These are phyloP conservation scores for Myotis yumanensis DNA, from an alignment of 2,113 vertebrate species.

Conservation along the genomic window DNA sequence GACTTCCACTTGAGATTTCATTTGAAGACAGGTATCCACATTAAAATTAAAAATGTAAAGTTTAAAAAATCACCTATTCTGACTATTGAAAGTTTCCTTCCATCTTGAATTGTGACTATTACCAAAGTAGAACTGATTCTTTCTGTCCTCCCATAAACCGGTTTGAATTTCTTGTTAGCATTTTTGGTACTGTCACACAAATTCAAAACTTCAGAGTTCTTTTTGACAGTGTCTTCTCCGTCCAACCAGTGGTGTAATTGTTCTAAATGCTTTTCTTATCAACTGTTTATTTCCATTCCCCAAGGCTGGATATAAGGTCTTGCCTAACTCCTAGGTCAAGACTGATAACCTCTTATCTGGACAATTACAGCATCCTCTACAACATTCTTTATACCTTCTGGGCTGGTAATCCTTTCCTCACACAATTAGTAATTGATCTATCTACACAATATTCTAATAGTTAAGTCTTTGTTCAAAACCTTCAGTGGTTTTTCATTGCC, in stretches of 20 bases:
- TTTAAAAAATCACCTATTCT: not conserved
- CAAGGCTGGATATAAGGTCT: not conserved
- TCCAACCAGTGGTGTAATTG: not conserved
- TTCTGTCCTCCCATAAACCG: not conserved
- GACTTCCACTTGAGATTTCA: not conserved
- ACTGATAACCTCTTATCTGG: not conserved
- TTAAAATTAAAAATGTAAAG: not conserved
- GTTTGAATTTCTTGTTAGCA: not conserved
- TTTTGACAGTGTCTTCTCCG: not conserved
- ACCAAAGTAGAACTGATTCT: not conserved
- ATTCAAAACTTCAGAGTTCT: slow-evolving; percentile 9
- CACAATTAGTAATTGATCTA: not conserved
- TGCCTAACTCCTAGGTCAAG: not conserved
- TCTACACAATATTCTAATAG: not conserved
- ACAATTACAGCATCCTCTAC: not conserved
- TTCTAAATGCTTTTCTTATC: not conserved
- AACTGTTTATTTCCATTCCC: not conserved
- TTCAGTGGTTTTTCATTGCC: not conserved
- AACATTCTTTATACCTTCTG: not conserved
- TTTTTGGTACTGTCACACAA: not conserved
- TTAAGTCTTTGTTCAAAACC: not conserved
- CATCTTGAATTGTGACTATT: not conserved
- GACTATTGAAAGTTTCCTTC: not conserved
- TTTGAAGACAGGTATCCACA: not conserved
- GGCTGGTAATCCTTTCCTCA: not conserved